Percentiles rank a stretch among this genome's conserved stretches.
phyloP scores from a whole-genome alignment of 2,113 vertebrate species.

The Apaloderma vittatum region DNA sequence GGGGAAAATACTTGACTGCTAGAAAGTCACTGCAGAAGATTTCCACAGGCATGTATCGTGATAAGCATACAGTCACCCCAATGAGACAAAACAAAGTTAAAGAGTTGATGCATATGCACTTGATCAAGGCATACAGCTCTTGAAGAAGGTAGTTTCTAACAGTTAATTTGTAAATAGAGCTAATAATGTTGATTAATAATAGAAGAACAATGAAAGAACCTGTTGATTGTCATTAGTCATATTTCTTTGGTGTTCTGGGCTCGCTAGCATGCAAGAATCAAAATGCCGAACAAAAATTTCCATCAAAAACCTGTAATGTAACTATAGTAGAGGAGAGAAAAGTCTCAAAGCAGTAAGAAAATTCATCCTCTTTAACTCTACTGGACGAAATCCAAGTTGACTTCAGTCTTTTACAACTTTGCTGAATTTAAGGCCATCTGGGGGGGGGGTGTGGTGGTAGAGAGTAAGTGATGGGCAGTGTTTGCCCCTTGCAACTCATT shows the following conservation, averaged over 20 bases:
- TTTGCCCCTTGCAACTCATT: constrained; percentile 24
- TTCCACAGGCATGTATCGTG: no score
- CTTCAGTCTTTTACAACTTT: not conserved
- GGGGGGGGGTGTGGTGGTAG: no score
- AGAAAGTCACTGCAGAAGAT: not conserved
- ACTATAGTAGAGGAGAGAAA: not conserved
- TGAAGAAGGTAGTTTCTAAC: not conserved
- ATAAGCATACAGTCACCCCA: no score
- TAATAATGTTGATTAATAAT: not conserved
- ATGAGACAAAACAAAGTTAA: not conserved
- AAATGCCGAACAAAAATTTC: not conserved
- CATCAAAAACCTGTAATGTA: not conserved
- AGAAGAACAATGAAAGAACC: not conserved
- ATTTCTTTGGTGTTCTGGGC: not conserved
- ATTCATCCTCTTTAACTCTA: constrained; percentile 18
- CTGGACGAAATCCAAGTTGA: constrained; percentile 4
- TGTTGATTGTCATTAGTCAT: not conserved
- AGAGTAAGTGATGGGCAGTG: constrained; percentile 24
- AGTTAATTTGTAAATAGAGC: not conserved
- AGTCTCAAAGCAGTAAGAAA: constrained; percentile 19
- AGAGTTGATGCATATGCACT: not conserved
- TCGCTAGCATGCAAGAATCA: not conserved
- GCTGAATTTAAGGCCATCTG: constrained; percentile 13
- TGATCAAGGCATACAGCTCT: not conserved
- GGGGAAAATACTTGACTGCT: constrained; percentile 18